These are phyloP conservation scores for Elaphurus davidianus DNA, from an alignment of 2,113 vertebrate genomes.

Conservation along the genomic window DNA sequence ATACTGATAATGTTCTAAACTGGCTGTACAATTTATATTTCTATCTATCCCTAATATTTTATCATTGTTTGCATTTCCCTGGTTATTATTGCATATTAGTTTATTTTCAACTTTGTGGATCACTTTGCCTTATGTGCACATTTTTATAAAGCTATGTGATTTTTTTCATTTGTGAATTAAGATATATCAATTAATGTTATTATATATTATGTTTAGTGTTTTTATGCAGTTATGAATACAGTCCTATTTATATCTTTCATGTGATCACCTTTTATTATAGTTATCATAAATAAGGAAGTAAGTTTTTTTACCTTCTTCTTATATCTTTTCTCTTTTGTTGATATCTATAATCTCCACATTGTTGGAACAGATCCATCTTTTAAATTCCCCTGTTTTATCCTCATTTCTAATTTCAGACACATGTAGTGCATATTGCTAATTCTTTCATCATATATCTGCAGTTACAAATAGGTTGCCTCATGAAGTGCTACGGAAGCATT, in stretches of 20 bases:
- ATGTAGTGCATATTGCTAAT: neutral
- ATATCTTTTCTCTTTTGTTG: neutral
- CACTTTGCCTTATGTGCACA: neutral
- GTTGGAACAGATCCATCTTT: neutral
- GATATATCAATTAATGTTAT: neutral
- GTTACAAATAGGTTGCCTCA: neutral
- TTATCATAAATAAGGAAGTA: neutral
- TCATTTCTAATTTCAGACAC: neutral
- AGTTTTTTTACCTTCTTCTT: neutral
- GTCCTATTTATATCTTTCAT: neutral
- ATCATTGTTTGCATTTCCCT: neutral
- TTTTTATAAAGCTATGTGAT: neutral
- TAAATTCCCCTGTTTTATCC: neutral
- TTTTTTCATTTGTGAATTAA: neutral
- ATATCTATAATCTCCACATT: neutral
- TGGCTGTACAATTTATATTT: neutral
- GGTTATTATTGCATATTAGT: neutral
- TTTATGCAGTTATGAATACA: neutral
- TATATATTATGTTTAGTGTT: neutral
- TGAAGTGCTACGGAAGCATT: neutral
- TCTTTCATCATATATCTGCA: neutral
- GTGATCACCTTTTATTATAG: neutral
- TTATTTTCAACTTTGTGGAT: neutral
- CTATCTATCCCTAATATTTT: neutral
- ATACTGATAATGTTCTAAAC: neutral